Percentiles rank a stretch among this genome's conserved stretches.
These are phyloP conservation scores for Oryzias javanicus DNA, from an alignment of 2,113 vertebrate species.

Conservation along the genomic window DNA sequence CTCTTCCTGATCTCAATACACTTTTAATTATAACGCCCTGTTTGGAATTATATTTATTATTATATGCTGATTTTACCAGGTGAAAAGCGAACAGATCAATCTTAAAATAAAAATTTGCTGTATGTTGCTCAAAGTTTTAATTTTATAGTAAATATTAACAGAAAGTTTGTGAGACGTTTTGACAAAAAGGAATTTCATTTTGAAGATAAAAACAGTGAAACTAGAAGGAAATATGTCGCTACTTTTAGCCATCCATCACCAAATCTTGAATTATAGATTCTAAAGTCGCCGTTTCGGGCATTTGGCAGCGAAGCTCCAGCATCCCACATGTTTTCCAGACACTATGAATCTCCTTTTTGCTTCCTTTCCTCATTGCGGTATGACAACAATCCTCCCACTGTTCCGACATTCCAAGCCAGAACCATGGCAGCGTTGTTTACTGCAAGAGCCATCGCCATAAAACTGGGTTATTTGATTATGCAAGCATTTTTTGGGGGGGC, in stretches of 20 bases:
- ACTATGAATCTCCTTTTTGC: constrained; percentile 49
- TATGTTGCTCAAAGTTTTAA: no score
- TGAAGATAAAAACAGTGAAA: no score
- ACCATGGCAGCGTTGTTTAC: constrained; percentile 54
- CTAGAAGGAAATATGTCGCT: neutral
- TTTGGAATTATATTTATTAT: no score
- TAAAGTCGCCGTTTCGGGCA: constrained; percentile 7
- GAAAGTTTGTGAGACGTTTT: no score
- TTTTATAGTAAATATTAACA: no score
- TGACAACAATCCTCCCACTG: constrained; percentile 52
- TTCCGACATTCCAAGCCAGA: constrained; percentile 41
- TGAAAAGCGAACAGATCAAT: neutral
- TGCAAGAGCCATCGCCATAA: constrained; percentile 6
- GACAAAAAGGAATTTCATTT: no score
- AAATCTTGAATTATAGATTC: neutral
- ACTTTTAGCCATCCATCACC: neutral
- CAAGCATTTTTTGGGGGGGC: constrained; percentile 14
- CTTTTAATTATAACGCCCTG: no score
- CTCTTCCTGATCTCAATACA: no score
- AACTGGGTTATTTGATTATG: constrained; percentile 23
- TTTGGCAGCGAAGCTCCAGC: constrained; percentile 34
- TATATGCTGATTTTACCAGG: neutral
- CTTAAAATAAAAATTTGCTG: neutral
- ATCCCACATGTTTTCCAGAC: constrained; percentile 43
- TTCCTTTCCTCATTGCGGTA: constrained; percentile 32